A percentile compares a stretch with the other conserved stretches of the same genome.
Evolutionary conservation across 2,888 invertebrate genomes (phyloP).

Genomic region (Sarcophaga caerulescens): DNA sequence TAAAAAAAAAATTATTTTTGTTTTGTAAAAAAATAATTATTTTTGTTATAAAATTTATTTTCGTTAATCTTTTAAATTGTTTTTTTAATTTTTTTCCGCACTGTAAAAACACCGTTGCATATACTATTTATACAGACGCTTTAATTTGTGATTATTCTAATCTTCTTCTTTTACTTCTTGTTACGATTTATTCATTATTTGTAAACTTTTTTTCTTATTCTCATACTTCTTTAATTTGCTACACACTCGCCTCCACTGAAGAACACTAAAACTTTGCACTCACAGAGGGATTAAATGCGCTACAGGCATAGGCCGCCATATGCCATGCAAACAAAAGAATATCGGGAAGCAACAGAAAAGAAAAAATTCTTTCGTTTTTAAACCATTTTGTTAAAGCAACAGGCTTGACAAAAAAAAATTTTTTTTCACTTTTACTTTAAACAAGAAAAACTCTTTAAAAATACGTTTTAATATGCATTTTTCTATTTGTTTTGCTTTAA

Average conservation of each 20-base stretch:
- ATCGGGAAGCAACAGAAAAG: conserved; percentile 5
- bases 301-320: not conserved
- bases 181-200: too few species aligned
- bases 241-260: not conserved
- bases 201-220: too few species aligned
- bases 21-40: not conserved
- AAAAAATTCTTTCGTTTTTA: not conserved
- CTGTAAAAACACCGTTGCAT: too few species aligned
- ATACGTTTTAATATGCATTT: conserved; percentile 12
- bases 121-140: too few species aligned
- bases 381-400: not conserved
- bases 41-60: not conserved
- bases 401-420: not conserved
- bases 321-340: not conserved
- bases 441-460: not conserved
- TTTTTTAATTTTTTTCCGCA: not conserved
- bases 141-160: too few species aligned
- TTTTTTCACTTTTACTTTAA: not conserved
- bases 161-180: too few species aligned
- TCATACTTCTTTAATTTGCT: not conserved
- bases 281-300: not conserved
- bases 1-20: not conserved
- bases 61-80: not conserved
- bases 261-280: not conserved
- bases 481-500: conserved; percentile 27